Percentiles rank a stretch among this genome's conserved stretches.
Conservation (phyloP, 2,888 invertebrate species). For the Frankliniella fusca region DNA sequence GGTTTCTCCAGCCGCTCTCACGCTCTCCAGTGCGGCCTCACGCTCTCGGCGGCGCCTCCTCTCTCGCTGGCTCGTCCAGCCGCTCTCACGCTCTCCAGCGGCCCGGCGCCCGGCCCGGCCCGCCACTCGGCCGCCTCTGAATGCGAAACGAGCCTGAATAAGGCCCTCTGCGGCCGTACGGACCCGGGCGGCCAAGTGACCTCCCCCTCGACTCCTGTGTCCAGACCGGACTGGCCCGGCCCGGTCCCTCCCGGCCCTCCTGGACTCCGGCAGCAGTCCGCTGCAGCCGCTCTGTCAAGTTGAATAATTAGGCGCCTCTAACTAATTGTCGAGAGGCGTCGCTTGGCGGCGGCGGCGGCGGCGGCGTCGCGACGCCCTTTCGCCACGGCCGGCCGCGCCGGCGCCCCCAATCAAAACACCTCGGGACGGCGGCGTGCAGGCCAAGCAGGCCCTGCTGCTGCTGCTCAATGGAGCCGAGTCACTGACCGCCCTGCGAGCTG, state of each 20-base stretch:
- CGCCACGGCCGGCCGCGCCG: not conserved
- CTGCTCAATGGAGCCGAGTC: too few species aligned
- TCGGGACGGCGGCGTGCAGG: too few species aligned
- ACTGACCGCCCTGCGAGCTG: too few species aligned
- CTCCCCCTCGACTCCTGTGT: not conserved
- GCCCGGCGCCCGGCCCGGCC: not conserved
- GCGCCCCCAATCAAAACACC: not conserved
- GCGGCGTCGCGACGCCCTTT: slow-evolving; percentile 7
- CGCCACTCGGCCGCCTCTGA: not conserved
- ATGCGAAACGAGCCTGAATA: not conserved
- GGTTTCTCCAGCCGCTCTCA: not conserved
- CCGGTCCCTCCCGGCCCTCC: too few species aligned
- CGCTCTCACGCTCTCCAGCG: not conserved
- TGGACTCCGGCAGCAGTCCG: not conserved
- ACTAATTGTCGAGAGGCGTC: slow-evolving; percentile 12
- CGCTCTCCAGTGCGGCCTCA: too few species aligned
- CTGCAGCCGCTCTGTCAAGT: not conserved
- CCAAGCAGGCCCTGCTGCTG: too few species aligned
- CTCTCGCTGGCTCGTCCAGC: too few species aligned
- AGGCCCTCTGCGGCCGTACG: too few species aligned
- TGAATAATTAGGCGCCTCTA: slow-evolving; percentile 9
- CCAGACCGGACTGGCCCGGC: not conserved
- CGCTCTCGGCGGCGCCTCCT: too few species aligned
- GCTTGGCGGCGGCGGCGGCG: not conserved
- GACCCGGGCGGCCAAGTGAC: too few species aligned